phyloP scores from a whole-genome alignment of 2,888 invertebrate genomes.

The Lamproptera curius region DNA sequence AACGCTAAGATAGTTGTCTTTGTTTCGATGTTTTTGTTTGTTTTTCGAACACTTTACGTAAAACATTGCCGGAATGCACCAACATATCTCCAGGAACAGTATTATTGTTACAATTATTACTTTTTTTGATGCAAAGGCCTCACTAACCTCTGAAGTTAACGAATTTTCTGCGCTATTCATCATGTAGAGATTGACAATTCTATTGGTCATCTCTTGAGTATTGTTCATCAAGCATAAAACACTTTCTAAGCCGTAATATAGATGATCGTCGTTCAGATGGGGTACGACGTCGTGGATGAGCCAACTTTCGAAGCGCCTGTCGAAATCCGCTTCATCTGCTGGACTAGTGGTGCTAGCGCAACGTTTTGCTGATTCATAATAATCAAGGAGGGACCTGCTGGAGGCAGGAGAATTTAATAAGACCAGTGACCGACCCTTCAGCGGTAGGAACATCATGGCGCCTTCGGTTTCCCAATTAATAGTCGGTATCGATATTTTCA shows the following conservation, averaged over 20 bases:
- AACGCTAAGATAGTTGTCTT: constrained; percentile 2
- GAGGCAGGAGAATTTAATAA: constrained; percentile 40
- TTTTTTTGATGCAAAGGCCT: constrained; percentile 43
- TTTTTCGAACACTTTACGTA: constrained; percentile 28
- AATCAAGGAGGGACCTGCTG: constrained; percentile 70
- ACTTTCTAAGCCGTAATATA: constrained; percentile 77
- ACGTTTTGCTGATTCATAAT: constrained; percentile 71
- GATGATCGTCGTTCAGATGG: constrained; percentile 78
- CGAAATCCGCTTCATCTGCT: constrained; percentile 59
- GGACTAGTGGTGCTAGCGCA: constrained; percentile 64
- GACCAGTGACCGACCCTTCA: constrained; percentile 56
- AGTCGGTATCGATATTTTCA: constrained; percentile 75
- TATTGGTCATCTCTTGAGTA: constrained; percentile 28
- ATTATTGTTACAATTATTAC: constrained; percentile 43
- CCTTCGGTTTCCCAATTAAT: constrained; percentile 75
- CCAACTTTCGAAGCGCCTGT: constrained; percentile 75
- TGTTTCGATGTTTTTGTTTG: constrained; percentile 10
- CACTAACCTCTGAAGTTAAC: constrained; percentile 24
- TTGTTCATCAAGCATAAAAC: constrained; percentile 56
- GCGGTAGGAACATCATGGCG: constrained; percentile 79
- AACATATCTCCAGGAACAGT: constrained; percentile 50
- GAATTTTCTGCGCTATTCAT: constrained; percentile 1
- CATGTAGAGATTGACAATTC: constrained; percentile 22
- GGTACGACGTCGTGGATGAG: constrained; percentile 65
- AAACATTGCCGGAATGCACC: constrained; percentile 46